A percentile compares a stretch with the other conserved stretches of the same genome.
These are phyloP conservation scores for Drosophila mimetica DNA, from an alignment of 2,888 invertebrate genomes.

Conservation along the genomic window DNA sequence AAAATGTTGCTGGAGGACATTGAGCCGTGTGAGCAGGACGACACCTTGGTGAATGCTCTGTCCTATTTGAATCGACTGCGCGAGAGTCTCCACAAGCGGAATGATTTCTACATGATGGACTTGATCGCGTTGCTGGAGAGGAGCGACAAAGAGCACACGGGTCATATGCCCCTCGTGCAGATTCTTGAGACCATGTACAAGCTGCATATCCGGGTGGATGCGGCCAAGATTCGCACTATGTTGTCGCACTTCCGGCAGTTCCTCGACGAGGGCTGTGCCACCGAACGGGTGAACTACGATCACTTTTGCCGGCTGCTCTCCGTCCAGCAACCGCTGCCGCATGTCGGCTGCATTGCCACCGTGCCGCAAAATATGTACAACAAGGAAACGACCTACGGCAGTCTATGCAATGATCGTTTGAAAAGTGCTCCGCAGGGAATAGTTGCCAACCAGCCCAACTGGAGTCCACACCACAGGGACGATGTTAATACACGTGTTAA, in stretches of 20 bases:
- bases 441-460: background rate
- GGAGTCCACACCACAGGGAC: background rate
- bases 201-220: slow-evolving; percentile 58
- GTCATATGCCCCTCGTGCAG: slow-evolving; percentile 51
- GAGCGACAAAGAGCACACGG: slow-evolving; percentile 58
- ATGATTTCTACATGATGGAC: slow-evolving; percentile 71
- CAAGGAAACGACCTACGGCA: slow-evolving; percentile 75
- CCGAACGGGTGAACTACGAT: slow-evolving; percentile 64
- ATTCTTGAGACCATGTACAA: slow-evolving; percentile 64
- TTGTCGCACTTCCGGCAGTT: slow-evolving; percentile 62
- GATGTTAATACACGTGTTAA: slow-evolving; percentile 56
- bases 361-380: slow-evolving; percentile 32
- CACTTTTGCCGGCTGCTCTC: slow-evolving; percentile 66
- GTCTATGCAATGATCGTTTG: slow-evolving; percentile 68
- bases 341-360: slow-evolving; percentile 26
- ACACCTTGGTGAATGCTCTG: slow-evolving; percentile 54
- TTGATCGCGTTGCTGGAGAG: slow-evolving; percentile 61
- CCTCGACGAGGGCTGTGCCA: slow-evolving; percentile 50
- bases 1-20: slow-evolving; percentile 67
- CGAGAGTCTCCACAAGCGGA: slow-evolving; percentile 52
- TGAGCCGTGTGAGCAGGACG: slow-evolving; percentile 52
- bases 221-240: slow-evolving; percentile 56
- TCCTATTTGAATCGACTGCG: slow-evolving; percentile 70
- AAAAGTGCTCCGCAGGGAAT: slow-evolving; percentile 25
- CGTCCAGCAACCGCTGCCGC: slow-evolving; percentile 63